Conservation (phyloP, 2,113 vertebrate genomes). For the Rhinogobius similis region DNA sequence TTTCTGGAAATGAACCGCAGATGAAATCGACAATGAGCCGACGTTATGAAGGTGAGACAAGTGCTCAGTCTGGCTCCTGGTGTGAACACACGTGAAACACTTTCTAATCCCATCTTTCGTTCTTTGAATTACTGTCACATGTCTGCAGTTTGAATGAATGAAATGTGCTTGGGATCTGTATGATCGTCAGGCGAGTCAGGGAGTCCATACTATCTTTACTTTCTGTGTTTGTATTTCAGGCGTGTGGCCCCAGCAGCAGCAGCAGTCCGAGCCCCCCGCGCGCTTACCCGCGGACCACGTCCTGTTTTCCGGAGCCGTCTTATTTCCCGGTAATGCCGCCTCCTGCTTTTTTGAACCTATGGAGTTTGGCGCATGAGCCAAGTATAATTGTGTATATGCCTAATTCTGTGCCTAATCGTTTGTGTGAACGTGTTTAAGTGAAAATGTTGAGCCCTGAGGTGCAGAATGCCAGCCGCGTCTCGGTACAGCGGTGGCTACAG, state of each 20-base stretch:
- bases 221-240: constrained; percentile 45
- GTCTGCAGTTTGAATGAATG: not conserved
- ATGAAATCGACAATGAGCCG: not conserved
- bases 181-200: not conserved
- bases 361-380: not conserved
- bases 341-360: not conserved
- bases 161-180: constrained; percentile 2
- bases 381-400: not conserved
- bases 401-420: not conserved
- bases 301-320: constrained; percentile 70
- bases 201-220: not conserved
- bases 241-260: constrained; percentile 13
- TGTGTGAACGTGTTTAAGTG: not conserved
- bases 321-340: constrained; percentile 67
- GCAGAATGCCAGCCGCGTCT: not conserved
- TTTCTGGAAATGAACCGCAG: not conserved
- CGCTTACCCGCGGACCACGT: constrained; percentile 70
- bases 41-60: constrained; percentile 31
- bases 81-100: not conserved
- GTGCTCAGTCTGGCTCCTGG: constrained; percentile 9
- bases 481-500: not conserved
- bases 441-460: not conserved
- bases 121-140: not conserved
- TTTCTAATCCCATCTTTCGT: not conserved
- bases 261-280: constrained; percentile 15